Conservation (phyloP, 2,113 vertebrate species). For the Aplodontia rufa region DNA sequence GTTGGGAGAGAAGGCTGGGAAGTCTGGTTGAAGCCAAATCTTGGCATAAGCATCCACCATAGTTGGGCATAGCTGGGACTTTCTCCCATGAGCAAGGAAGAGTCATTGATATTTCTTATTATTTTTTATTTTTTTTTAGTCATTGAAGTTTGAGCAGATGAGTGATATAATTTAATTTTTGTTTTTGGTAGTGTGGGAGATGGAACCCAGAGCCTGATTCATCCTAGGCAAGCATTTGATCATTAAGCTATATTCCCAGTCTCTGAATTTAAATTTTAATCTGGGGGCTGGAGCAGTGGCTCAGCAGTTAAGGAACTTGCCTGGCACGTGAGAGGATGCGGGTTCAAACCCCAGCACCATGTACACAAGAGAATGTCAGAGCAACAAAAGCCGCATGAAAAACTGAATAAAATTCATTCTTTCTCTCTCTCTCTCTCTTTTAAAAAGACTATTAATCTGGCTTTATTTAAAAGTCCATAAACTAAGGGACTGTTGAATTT, state of each 20-base stretch:
- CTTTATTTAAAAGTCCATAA: not conserved
- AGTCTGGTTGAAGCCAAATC: not conserved
- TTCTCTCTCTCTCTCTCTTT: too few species aligned
- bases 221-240: not conserved
- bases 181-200: not conserved
- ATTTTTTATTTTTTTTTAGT: too few species aligned
- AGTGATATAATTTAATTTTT: not conserved
- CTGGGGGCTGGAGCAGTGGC: too few species aligned
- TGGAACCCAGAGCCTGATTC: not conserved
- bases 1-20: not conserved
- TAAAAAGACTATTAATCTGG: not conserved
- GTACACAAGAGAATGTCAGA: too few species aligned
- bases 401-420: too few species aligned
- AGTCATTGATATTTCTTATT: too few species aligned
- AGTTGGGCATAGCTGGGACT: not conserved
- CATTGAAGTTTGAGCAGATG: not conserved
- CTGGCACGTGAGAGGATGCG: too few species aligned
- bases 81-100: not conserved
- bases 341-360: too few species aligned
- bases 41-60: not conserved
- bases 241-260: not conserved
- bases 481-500: not conserved
- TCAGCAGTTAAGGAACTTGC: too few species aligned
- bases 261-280: not conserved
- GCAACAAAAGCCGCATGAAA: too few species aligned